These are phyloP conservation scores for Bombus breviceps DNA, from an alignment of 1,140 invertebrate genomes.

Conservation along the genomic window DNA sequence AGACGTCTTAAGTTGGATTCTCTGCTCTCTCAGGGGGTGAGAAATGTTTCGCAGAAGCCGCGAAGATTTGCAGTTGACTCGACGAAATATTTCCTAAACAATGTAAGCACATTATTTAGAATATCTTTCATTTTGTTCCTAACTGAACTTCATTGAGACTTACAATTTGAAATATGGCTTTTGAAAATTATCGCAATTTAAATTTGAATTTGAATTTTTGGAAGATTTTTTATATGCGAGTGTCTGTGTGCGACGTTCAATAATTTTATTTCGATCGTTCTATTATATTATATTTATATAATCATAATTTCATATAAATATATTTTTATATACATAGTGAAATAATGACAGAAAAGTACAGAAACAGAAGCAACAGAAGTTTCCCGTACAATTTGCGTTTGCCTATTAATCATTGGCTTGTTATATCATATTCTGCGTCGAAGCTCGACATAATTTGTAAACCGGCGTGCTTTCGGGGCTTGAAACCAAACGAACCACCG, in stretches of 20 bases:
- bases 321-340: too few relatives aligned
- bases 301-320: too few relatives aligned
- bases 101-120: neutral
- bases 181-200: neutral
- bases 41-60: too few relatives aligned
- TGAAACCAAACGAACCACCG: conserved; percentile 57
- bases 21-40: neutral
- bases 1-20: conserved; percentile 13
- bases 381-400: neutral
- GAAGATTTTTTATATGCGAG: too few relatives aligned
- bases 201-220: neutral
- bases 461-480: conserved; percentile 30
- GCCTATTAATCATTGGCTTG: neutral
- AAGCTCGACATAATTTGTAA: conserved; percentile 43
- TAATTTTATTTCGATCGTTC: too few relatives aligned
- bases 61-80: neutral
- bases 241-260: too few relatives aligned
- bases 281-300: too few relatives aligned
- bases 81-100: neutral
- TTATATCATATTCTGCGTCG: neutral
- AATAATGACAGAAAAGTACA: neutral
- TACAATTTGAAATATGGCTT: neutral
- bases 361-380: neutral
- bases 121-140: neutral
- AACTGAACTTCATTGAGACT: neutral